Conservation (phyloP, 2,797 vertebrate genomes). For the Micrastur ruficollis region DNA sequence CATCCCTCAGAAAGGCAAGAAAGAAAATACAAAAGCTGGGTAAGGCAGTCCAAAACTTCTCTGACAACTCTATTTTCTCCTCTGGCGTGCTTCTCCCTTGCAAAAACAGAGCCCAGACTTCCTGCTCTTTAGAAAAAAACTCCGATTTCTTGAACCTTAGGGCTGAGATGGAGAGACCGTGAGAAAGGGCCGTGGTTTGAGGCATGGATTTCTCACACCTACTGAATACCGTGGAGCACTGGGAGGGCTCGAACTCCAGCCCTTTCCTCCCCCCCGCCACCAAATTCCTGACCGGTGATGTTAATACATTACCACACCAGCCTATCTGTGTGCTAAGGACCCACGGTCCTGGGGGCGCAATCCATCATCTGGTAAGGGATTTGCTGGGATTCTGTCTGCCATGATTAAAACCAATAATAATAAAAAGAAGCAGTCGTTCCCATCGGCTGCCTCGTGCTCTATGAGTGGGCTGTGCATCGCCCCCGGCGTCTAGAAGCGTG, state of each 20-base stretch:
- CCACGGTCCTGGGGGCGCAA: background rate
- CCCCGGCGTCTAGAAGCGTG: rapidly evolving
- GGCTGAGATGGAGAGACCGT: background rate
- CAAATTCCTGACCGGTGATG: slow-evolving; percentile 60
- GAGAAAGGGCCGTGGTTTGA: background rate
- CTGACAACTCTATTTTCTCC: background rate
- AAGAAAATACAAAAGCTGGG: background rate
- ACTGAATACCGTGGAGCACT: background rate
- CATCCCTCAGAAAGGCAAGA: background rate
- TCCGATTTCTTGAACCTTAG: background rate
- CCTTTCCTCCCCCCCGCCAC: background rate
- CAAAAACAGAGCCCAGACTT: slow-evolving; percentile 20
- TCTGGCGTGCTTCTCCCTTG: background rate
- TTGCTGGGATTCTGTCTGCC: background rate
- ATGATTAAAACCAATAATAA: background rate
- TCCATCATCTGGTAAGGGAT: background rate
- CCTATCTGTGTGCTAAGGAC: slow-evolving; percentile 31
- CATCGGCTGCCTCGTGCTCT: background rate
- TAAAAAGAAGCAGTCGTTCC: background rate
- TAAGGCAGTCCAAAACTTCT: background rate
- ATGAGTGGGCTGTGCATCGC: background rate
- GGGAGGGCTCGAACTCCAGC: background rate
- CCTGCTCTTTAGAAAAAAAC: background rate
- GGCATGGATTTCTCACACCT: slow-evolving; percentile 49
- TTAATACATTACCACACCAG: background rate